phyloP scores from a whole-genome alignment of 2,888 invertebrate genomes.

The Microplitis deprimator region DNA sequence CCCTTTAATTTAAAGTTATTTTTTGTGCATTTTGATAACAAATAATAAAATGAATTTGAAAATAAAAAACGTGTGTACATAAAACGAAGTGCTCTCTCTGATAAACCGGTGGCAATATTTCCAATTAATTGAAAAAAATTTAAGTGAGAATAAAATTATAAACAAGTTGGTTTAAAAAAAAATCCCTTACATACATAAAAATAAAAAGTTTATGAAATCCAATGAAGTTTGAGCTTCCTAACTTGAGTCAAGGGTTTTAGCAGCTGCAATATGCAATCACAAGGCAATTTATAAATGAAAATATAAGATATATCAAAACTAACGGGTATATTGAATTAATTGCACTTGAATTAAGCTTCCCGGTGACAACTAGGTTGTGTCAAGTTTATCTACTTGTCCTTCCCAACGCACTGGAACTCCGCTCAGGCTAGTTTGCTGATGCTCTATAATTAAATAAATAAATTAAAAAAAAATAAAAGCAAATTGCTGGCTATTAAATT shows the following conservation, averaged over 20 bases:
- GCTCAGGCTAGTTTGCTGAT: conserved; percentile 51
- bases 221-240: conserved; percentile 65
- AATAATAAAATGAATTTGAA: conserved; percentile 30
- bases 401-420: conserved; percentile 6
- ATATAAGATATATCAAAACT: conserved; percentile 36
- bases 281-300: conserved; percentile 50
- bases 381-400: neutral
- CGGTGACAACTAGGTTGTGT: neutral
- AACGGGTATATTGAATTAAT: conserved; percentile 34
- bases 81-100: conserved; percentile 33
- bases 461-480: conserved; percentile 31
- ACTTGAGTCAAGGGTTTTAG: conserved; percentile 71
- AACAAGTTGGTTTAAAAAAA: conserved; percentile 9
- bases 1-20: conserved; percentile 45
- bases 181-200: conserved; percentile 36
- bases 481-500: conserved; percentile 3
- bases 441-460: conserved; percentile 53
- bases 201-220: conserved; percentile 49
- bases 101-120: conserved; percentile 45
- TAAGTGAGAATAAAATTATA: conserved; percentile 33
- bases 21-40: conserved; percentile 8
- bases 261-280: conserved; percentile 60
- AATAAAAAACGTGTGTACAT: conserved; percentile 27
- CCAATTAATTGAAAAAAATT: conserved; percentile 41
- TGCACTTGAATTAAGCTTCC: conserved; percentile 36